Conservation (phyloP, 2,888 invertebrate species). For the Campaea margaritaria region DNA sequence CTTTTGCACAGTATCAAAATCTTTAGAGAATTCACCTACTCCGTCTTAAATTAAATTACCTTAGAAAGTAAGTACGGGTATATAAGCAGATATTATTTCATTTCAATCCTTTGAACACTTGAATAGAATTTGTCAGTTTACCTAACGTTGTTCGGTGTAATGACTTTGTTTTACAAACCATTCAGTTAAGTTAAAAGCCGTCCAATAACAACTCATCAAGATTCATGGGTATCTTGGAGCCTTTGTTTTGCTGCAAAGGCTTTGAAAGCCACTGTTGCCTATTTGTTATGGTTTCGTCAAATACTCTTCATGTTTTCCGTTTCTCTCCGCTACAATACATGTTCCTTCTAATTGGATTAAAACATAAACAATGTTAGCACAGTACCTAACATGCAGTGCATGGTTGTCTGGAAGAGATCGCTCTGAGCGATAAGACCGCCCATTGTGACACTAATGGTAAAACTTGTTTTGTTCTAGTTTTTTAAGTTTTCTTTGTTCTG, state of each 20-base stretch:
- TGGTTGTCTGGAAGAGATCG: too few relatives aligned
- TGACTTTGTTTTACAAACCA: slow-evolving; percentile 13
- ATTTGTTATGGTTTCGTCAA: not conserved
- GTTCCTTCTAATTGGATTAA: too few relatives aligned
- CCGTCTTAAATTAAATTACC: too few relatives aligned
- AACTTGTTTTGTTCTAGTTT: too few relatives aligned
- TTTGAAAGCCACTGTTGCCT: not conserved
- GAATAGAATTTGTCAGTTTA: slow-evolving; percentile 4
- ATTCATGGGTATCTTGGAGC: not conserved
- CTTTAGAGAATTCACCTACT: too few relatives aligned
- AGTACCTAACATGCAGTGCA: too few relatives aligned
- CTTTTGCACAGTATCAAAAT: too few relatives aligned
- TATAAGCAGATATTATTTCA: not conserved
- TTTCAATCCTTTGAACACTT: not conserved
- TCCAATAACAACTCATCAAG: slow-evolving; percentile 6
- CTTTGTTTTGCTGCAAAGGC: not conserved
- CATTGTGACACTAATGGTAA: too few relatives aligned
- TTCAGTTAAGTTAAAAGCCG: slow-evolving; percentile 6
- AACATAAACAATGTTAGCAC: too few relatives aligned
- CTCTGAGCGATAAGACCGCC: too few relatives aligned
- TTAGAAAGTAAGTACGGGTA: not conserved
- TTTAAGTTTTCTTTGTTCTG: too few relatives aligned
- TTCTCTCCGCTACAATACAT: not conserved
- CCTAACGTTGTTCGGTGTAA: slow-evolving; percentile 3
- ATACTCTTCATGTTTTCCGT: not conserved